These are phyloP conservation scores for Portevinia maculata DNA, from an alignment of 2,888 invertebrate genomes.

Conservation along the genomic window DNA sequence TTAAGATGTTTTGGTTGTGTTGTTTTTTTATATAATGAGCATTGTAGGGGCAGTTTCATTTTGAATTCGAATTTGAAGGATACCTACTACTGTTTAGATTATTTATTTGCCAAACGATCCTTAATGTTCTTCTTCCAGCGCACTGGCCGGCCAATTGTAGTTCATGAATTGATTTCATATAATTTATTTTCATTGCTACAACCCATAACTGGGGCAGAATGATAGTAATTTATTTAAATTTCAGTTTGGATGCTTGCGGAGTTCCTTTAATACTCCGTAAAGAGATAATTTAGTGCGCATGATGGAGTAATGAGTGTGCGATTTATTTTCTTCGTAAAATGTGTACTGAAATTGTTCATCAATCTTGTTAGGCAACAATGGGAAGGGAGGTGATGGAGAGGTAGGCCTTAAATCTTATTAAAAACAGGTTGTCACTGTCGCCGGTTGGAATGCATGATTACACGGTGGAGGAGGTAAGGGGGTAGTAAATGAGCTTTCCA, in stretches of 20 bases:
- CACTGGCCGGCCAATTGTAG: constrained; percentile 44
- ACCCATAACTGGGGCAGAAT: constrained; percentile 18
- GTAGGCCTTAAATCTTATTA: too few relatives aligned
- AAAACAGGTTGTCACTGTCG: too few relatives aligned
- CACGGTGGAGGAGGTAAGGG: too few relatives aligned
- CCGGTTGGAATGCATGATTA: too few relatives aligned
- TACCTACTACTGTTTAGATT: neutral
- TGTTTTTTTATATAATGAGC: constrained; percentile 7
- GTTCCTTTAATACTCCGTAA: neutral
- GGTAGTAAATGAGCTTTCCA: too few relatives aligned
- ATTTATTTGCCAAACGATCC: neutral
- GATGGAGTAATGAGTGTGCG: constrained; percentile 49
- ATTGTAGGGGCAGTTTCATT: constrained; percentile 47
- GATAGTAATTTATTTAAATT: constrained; percentile 64
- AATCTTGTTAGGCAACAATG: constrained; percentile 1
- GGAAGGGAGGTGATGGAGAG: too few relatives aligned
- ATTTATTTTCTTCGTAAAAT: constrained; percentile 50
- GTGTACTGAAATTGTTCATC: constrained; percentile 18
- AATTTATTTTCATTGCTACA: constrained; percentile 51
- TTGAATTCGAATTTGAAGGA: constrained; percentile 17
- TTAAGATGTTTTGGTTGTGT: constrained; percentile 32
- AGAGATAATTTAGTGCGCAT: constrained; percentile 14
- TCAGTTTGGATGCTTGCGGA: constrained; percentile 28
- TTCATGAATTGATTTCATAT: constrained; percentile 58
- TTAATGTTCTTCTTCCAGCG: neutral